Base-by-base conservation (phyloP, 2,888 invertebrate species). In the Dysmachus trigonus region DNA sequence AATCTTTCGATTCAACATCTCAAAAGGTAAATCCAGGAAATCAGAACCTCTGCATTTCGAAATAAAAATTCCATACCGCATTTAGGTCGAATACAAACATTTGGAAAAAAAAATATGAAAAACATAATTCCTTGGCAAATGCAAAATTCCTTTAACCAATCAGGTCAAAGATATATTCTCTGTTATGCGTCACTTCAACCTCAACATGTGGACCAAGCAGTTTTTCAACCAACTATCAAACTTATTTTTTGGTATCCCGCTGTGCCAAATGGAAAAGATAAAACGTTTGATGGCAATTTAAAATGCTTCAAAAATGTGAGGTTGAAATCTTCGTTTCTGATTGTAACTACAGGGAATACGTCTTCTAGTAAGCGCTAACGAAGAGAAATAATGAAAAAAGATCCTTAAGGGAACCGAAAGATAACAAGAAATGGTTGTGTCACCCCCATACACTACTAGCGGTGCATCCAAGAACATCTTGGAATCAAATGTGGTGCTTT, bases 401-500 rank as follows among this genome's bases (percentile, higher is more conserved):
- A 6, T 62, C n/a, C 31, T 51, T 53, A 35, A 30, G n/a, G 18
- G 18, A 51, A 81, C 10, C n/a, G 8, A 51, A 27, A 15, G 47
- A 51, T 79, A 51, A 79, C 53, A 81, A 81, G 33, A 81, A 53
- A 22, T 62, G 81, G 10, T 30, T 35, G 35, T 22, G 53, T 33
- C 31, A 31, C 15, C 81, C 51, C 35, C 73, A 22, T 73, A 18
- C 35, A n/a, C 73, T n/a, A 10, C n/a, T 18, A 30, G 51, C n/a
- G n/a, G n/a, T 38, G 47, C 77, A 51, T 18, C 27, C 27, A n/a
- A 22, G 77, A n/a, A 41, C 77, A 77, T 47, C 77, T 77, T 10
- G 22, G 53, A 81, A 81, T 81, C 81, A 62, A 81, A 81, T 81
- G 81, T 62, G 13, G n/a, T n/a, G n/a, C n/a, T n/a, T n/a, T n/a